Percentiles rank a stretch among this genome's conserved stretches.
These are phyloP conservation scores for Cavia aperea DNA, from an alignment of 2,113 vertebrate species.

Conservation along the genomic window DNA sequence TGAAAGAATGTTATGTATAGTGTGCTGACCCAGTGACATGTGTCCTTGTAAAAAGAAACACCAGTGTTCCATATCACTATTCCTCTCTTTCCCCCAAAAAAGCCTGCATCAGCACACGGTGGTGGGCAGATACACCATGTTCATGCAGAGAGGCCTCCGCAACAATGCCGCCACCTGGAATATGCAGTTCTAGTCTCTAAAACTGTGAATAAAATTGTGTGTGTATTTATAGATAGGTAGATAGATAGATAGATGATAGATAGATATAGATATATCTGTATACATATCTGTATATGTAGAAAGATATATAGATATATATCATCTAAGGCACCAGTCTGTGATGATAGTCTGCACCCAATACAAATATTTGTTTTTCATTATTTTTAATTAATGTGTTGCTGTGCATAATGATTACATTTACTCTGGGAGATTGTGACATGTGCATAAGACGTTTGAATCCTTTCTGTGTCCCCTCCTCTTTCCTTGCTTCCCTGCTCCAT, in stretches of 20 bases:
- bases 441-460: not conserved
- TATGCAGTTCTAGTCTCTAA: not conserved
- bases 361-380: not conserved
- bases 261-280: not conserved
- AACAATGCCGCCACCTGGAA: not conserved
- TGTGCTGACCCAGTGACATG: not conserved
- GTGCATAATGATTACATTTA: not conserved
- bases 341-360: not conserved
- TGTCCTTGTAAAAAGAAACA: not conserved
- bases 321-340: not conserved
- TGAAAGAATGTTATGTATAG: not conserved
- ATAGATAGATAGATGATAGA: too few species aligned
- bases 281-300: too few species aligned
- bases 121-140: not conserved
- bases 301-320: too few species aligned
- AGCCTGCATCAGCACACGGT: not conserved
- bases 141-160: fast-evolving
- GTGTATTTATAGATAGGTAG: too few species aligned
- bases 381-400: not conserved
- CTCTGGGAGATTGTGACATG: not conserved
- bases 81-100: not conserved
- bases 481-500: not conserved
- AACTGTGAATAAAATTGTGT: not conserved
- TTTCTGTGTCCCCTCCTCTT: not conserved
- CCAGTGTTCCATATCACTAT: too few species aligned